Percentiles rank a stretch among this genome's conserved stretches.
These are phyloP conservation scores for Sceloporus tristichus DNA, from an alignment of 2,113 vertebrate species.

Conservation along the genomic window DNA sequence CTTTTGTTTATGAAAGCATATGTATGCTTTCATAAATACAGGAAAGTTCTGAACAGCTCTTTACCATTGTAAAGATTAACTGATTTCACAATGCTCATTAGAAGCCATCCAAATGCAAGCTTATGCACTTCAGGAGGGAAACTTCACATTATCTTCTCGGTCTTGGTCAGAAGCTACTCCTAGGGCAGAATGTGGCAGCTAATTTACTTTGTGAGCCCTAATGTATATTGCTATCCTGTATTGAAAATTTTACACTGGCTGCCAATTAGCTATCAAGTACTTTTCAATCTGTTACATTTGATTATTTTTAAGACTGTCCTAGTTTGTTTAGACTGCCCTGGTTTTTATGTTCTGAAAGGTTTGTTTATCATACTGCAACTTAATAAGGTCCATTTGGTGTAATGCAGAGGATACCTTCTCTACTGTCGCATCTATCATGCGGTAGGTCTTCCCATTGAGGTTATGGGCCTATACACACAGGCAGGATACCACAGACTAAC, in stretches of 20 bases:
- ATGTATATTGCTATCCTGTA: too few species aligned
- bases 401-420: background rate
- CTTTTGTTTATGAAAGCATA: constrained; percentile 69
- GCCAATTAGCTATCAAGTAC: too few species aligned
- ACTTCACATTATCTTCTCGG: background rate
- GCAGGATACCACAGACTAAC: too few species aligned
- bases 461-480: too few species aligned
- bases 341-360: background rate
- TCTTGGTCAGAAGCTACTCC: background rate
- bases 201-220: too few species aligned
- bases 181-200: background rate
- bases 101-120: constrained; percentile 14
- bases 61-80: constrained; percentile 3
- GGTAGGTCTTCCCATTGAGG: background rate
- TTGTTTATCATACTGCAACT: background rate
- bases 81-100: constrained; percentile 48
- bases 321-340: background rate
- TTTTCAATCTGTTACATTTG: too few species aligned
- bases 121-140: background rate
- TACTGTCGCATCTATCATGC: background rate
- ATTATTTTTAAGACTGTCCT: background rate
- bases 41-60: constrained; percentile 39
- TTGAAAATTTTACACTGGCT: too few species aligned
- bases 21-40: constrained; percentile 73
- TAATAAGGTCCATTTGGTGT: background rate